Base-by-base conservation (phyloP, 23 tunicate species). In the Oikopleura dioica region DNA sequence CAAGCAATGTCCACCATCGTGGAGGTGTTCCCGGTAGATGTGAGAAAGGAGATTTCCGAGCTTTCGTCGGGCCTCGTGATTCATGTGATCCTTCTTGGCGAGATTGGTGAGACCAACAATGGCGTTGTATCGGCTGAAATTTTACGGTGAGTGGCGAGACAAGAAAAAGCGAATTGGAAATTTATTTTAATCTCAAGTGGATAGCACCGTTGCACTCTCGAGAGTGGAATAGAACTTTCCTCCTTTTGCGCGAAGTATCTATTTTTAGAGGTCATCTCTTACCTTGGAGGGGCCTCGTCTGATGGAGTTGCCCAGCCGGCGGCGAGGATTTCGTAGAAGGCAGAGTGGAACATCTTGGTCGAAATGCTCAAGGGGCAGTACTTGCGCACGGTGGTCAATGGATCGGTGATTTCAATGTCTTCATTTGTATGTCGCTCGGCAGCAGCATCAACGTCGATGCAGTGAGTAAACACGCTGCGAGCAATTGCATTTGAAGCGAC, bases 291-390 rank as follows among this genome's bases (percentile, higher is more conserved):
- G 16, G 72, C 30, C 2, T 12, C 26, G 33, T 63, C 33, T 16
- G 72, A 63, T 2, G 72, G 72, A 12, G 72, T 63, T 28, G 29
- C 72, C 72, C 72, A 63, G 33, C 72, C 72, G 26, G 72, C 72
- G 16, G 16, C 32, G 2, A 63, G 72, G 26, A 63, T 63, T 28
- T 63, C 72, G 26, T 63, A 63, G 33, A 63, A 63, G 2, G 72
- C 72, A 24, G 72, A 63, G 33, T 63, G 72, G 26, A 63, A 63
- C 33, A 63, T 16, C 26, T 63, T 63, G 72, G 72, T 63, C 33
- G 72, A 63, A 63, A 63, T 63, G 33, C 26, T 31, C 29, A 63
- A 28, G 16, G 72, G 72, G 33, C 72, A 63, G 33, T 63, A 63
- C 26, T 63, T 63, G 16, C 72, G 29, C 5, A 63, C 72, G 2